phyloP scores from a whole-genome alignment of 2,113 vertebrate species.

The Plecturocebus donacophilus region DNA sequence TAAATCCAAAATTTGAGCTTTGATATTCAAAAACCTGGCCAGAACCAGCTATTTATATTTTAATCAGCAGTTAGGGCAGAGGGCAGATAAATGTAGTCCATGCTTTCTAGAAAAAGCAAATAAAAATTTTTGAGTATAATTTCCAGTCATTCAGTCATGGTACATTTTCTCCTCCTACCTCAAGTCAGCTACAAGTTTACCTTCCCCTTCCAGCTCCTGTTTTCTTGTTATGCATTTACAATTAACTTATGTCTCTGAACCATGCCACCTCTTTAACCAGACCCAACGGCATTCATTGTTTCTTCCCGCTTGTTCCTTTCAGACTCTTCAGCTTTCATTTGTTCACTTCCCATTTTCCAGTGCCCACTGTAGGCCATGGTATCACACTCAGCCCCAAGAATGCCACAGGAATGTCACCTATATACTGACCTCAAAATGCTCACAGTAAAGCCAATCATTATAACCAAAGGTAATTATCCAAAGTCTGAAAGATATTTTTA shows the following conservation, averaged over 20 bases:
- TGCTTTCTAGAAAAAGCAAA: background rate
- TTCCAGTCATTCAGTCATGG: background rate
- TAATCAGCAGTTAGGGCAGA: background rate
- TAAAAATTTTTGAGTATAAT: background rate
- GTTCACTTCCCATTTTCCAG: background rate
- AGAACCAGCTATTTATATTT: slow-evolving; percentile 5
- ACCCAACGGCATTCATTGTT: rapidly evolving
- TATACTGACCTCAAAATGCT: background rate
- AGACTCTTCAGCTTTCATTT: background rate
- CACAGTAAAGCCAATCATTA: background rate
- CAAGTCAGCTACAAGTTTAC: background rate
- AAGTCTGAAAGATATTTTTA: background rate
- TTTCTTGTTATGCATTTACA: background rate
- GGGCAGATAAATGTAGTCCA: background rate
- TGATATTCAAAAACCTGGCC: slow-evolving; percentile 9
- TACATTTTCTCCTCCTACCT: background rate
- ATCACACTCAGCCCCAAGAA: background rate
- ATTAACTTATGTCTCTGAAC: background rate
- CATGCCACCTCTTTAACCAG: background rate
- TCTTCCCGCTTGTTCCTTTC: background rate
- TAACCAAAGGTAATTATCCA: background rate
- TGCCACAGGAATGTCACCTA: background rate
- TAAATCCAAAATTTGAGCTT: slow-evolving; percentile 4
- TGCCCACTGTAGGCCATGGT: background rate
- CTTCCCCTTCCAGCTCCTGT: background rate